These are phyloP conservation scores for Enteromius viviparus DNA, from an alignment of 2,797 vertebrate genomes.

Conservation along the genomic window DNA sequence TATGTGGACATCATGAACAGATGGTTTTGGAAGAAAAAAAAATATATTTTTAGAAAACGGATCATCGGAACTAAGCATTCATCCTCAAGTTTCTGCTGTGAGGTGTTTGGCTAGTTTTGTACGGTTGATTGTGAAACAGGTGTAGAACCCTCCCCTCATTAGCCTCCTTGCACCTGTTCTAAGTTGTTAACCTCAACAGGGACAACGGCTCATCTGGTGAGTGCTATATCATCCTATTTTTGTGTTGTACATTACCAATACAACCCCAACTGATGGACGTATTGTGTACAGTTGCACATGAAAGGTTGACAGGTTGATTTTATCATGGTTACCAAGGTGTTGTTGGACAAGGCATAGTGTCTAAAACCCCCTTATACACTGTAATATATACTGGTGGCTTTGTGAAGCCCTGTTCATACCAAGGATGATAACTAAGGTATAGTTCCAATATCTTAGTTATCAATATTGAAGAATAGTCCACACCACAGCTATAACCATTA, in stretches of 20 bases:
- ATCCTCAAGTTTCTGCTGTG: constrained; percentile 22
- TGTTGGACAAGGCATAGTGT: not conserved
- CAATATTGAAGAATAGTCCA: too few relatives aligned
- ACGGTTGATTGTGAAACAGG: constrained; percentile 29
- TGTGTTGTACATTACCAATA: constrained; percentile 23
- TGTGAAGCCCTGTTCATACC: too few relatives aligned
- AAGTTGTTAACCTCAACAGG: constrained; percentile 37
- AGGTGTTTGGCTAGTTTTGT: constrained; percentile 18
- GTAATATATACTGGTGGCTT: not conserved
- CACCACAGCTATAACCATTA: too few relatives aligned
- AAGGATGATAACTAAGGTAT: too few relatives aligned
- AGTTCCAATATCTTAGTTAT: too few relatives aligned
- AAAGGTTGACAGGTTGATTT: not conserved
- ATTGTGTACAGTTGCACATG: not conserved
- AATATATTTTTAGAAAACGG: constrained; percentile 18
- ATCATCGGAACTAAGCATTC: constrained; percentile 4
- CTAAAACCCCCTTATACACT: not conserved
- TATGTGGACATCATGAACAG: constrained; percentile 35
- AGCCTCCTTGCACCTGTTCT: constrained; percentile 40
- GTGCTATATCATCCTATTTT: constrained; percentile 35
- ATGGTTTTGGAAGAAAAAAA: constrained; percentile 33
- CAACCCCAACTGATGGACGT: not conserved
- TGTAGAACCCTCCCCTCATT: constrained; percentile 28
- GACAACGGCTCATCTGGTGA: constrained; percentile 44
- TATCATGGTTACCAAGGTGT: not conserved